Evolutionary conservation across 2,888 invertebrate genomes (phyloP).

Genomic region (Noctuana brunneofusca): DNA sequence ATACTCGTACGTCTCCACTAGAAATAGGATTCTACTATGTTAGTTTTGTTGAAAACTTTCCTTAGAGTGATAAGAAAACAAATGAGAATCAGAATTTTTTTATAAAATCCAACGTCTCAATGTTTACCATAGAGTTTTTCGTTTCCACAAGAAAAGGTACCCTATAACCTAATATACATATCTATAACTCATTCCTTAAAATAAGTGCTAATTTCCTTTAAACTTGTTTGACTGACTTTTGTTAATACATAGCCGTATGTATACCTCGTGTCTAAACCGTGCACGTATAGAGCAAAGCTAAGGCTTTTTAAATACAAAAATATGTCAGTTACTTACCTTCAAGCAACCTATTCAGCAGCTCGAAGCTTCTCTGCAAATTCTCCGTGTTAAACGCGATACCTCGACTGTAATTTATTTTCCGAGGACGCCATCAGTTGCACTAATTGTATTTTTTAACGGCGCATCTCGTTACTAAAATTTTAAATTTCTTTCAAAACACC

Average conservation of each 20-base stretch:
- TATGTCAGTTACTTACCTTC: constrained; percentile 24
- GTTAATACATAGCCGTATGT: too few relatives aligned
- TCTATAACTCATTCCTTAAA: too few relatives aligned
- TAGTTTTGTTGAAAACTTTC: neutral
- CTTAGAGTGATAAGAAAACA: neutral
- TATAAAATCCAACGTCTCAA: too few relatives aligned
- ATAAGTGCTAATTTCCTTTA: too few relatives aligned
- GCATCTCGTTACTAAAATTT: constrained; percentile 8
- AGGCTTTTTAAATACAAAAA: constrained; percentile 20
- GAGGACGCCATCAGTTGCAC: constrained; percentile 24
- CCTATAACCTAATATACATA: too few relatives aligned
- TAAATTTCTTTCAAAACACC: constrained; percentile 14
- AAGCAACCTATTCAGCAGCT: constrained; percentile 21
- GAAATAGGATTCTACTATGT: neutral
- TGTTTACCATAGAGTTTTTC: too few relatives aligned
- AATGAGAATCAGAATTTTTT: too few relatives aligned
- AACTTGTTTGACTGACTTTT: too few relatives aligned
- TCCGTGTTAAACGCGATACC: constrained; percentile 15
- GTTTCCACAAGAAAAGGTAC: too few relatives aligned
- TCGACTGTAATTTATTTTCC: constrained; percentile 20
- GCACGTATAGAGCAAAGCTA: constrained; percentile 7
- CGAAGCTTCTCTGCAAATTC: constrained; percentile 8
- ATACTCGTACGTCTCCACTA: neutral
- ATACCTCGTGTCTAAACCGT: neutral
- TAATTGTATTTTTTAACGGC: constrained; percentile 19